Conservation (phyloP, 1,140 invertebrate species). For the Drosophila pectinifera region DNA sequence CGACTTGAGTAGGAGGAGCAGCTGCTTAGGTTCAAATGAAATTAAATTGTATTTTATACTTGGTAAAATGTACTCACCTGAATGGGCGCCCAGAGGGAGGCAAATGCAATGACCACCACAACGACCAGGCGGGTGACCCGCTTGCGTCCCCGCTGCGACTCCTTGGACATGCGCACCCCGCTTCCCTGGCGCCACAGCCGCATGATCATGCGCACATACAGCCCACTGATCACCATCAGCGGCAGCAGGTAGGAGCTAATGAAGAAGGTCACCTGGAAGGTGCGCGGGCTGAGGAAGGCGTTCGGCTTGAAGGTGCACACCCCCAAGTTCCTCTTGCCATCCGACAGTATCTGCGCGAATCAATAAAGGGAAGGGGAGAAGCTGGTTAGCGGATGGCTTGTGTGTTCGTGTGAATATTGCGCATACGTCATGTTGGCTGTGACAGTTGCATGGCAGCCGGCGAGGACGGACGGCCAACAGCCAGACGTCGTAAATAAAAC, state of each 20-base stretch:
- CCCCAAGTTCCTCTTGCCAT: conserved; percentile 43
- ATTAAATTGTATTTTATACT: neutral
- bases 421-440: conserved; percentile 51
- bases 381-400: conserved; percentile 9
- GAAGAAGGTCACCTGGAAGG: conserved; percentile 77
- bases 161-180: conserved; percentile 88
- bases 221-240: conserved; percentile 92
- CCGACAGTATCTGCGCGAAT: conserved; percentile 28
- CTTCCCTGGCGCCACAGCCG: conserved; percentile 93
- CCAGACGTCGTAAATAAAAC: conserved; percentile 58
- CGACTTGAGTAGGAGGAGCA: conserved; percentile 92
- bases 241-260: conserved; percentile 90
- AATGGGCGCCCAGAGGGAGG: conserved; percentile 97
- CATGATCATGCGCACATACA: conserved; percentile 96
- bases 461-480: conserved; percentile 16
- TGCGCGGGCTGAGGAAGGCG: conserved; percentile 33
- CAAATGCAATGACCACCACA: conserved; percentile 97
- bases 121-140: conserved; percentile 96
- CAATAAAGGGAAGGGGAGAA: neutral
- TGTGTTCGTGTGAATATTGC: conserved; percentile 39
- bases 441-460: conserved; percentile 59
- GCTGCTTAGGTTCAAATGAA: conserved; percentile 85
- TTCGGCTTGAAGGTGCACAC: conserved; percentile 56
- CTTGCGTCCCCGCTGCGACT: conserved; percentile 92
- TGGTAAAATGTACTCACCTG: conserved; percentile 87